Conservation (phyloP, 2,113 vertebrate genomes). For the Nibea albiflora region DNA sequence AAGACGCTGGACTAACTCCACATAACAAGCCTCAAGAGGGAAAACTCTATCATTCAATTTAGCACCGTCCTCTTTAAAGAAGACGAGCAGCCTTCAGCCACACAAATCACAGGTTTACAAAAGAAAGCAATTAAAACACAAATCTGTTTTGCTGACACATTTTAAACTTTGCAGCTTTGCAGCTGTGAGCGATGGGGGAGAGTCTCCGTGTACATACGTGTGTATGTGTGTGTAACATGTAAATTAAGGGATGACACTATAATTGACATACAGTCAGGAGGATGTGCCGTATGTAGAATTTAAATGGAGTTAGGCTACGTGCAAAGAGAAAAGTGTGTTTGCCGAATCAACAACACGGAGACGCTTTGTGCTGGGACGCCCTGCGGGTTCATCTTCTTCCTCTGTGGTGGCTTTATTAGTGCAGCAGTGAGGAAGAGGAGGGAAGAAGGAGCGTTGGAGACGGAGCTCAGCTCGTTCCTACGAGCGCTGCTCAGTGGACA, state of each 20-base stretch:
- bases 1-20: constrained; percentile 9
- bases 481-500: too few species aligned
- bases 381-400: neutral
- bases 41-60: constrained; percentile 41
- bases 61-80: constrained; percentile 22
- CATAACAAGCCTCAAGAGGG: constrained; percentile 18
- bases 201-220: neutral
- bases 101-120: constrained; percentile 30
- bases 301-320: neutral
- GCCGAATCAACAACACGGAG: constrained; percentile 8
- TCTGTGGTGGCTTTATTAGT: constrained; percentile 4
- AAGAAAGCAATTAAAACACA: constrained; percentile 17
- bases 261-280: neutral
- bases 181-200: neutral
- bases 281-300: neutral
- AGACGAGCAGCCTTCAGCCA: constrained; percentile 28
- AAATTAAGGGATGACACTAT: neutral
- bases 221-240: neutral
- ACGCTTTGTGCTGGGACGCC: neutral
- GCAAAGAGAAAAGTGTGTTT: neutral
- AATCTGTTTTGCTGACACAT: constrained; percentile 22
- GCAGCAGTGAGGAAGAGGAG: too few species aligned
- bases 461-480: neutral
- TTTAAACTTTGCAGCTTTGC: constrained; percentile 19
- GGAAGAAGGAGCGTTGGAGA: too few species aligned